Conservation (phyloP, 2,113 vertebrate species). For the Capreolus pygargus region DNA sequence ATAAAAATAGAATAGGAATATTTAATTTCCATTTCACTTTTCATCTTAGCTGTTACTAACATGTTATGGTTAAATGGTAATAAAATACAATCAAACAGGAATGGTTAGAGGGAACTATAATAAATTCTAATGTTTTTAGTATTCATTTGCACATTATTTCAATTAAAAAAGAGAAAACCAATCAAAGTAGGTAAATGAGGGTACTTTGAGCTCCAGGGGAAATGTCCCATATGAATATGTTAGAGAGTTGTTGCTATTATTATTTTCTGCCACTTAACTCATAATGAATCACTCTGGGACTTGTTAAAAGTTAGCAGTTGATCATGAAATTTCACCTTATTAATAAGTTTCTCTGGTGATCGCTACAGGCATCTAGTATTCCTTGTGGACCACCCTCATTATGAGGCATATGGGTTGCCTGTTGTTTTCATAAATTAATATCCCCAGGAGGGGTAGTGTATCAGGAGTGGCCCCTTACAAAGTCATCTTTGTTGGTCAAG, state of each 20-base stretch:
- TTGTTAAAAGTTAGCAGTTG: conserved; percentile 54
- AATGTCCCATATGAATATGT: neutral
- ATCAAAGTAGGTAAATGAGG: neutral
- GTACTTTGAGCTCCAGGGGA: neutral
- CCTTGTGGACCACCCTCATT: neutral
- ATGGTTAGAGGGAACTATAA: neutral
- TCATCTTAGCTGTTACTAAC: neutral
- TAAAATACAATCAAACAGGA: neutral
- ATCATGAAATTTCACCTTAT: conserved; percentile 1
- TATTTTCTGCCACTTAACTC: conserved; percentile 10
- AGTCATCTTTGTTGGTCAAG: neutral
- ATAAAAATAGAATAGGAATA: neutral
- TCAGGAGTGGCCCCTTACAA: conserved; percentile 13
- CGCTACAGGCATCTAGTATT: neutral
- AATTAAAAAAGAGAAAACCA: neutral
- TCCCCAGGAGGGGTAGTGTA: neutral
- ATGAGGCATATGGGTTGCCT: neutral
- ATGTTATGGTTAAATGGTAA: neutral
- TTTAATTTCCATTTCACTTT: neutral
- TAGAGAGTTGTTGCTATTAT: neutral
- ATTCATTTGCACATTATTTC: neutral
- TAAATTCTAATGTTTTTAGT: neutral
- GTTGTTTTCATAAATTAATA: neutral
- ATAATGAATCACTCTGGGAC: conserved; percentile 51
- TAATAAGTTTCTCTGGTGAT: conserved; percentile 30